Evolutionary conservation across 1,140 invertebrate genomes (phyloP), one percentile per base, ranked within the genome.

Genomic region (Apocrypta bakeri): DNA sequence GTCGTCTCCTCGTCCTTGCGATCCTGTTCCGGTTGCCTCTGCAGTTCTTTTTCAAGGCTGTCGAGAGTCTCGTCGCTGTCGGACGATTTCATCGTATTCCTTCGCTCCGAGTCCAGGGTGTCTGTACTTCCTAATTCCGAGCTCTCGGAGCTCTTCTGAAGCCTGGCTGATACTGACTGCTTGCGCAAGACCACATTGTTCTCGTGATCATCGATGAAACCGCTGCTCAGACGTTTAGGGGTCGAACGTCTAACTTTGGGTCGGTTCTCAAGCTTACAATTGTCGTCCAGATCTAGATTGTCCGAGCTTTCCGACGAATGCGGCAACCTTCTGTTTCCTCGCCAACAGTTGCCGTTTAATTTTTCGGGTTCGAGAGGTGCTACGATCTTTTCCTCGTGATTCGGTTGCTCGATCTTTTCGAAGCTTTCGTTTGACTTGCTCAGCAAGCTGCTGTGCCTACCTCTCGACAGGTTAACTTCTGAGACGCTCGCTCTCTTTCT

Each of bases 91-190:
- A 56, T 71, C 3, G 72, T 66, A 42, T 90, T 91, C 61, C 89
- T 88, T 24, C 87, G 88, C n/a, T 92, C 90, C 0, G 90, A 92
- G 68, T 91, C 89, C 1, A 92, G 74, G 2, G 91, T 92, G 27
- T 92, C 91, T 3, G 90, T 92, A 42, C 91, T 92, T 0, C 90
- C 91, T 0, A 92, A 83, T 11, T 92, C 91, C 0, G 91, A 92
- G 72, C 91, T 92, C 75, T 92, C 91, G 1, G 91, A 92, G 0
- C 90, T 92, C 68, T 92, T 92, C 31, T 91, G 88, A 7, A 92
- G 76, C n/a, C 91, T 88, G 11, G 86, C 72, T 7, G 33, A n/a
- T 4, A 64, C 17, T n/a, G n/a, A n/a, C n/a, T n/a, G n/a, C 31
- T 64, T 79, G 61, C 61, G 25, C 42, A 24, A 27, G 6, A 31